Percentiles rank a stretch among this genome's conserved stretches.
These are phyloP conservation scores for Myoxocephalus aenaeus DNA, from an alignment of 2,797 vertebrate genomes.

Conservation along the genomic window DNA sequence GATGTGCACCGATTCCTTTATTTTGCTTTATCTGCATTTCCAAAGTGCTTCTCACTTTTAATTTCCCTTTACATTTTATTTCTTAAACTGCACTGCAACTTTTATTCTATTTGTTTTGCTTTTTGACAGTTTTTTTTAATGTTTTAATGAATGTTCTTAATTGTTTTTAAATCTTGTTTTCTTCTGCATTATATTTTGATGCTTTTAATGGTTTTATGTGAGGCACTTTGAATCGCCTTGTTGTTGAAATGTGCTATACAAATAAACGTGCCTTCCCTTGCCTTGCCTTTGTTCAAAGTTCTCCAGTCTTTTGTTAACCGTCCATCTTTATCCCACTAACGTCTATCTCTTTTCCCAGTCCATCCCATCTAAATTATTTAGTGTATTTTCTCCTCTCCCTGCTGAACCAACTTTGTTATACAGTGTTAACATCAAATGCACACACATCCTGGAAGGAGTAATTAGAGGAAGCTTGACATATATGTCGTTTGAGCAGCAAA, in stretches of 20 bases:
- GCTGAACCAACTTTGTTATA: constrained; percentile 46
- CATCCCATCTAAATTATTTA: constrained; percentile 50
- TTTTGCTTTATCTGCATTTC: constrained; percentile 5
- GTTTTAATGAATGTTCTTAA: too few relatives aligned
- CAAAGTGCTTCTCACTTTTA: neutral
- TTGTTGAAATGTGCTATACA: too few relatives aligned
- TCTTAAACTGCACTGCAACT: too few relatives aligned
- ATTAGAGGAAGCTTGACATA: constrained; percentile 48
- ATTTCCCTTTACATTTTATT: too few relatives aligned
- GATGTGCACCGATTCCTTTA: neutral
- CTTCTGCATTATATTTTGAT: too few relatives aligned
- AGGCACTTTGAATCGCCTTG: too few relatives aligned
- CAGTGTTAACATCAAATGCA: constrained; percentile 36
- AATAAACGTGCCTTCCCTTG: too few relatives aligned
- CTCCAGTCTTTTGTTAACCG: neutral
- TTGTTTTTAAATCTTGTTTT: too few relatives aligned
- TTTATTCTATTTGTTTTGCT: too few relatives aligned
- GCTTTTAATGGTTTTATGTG: too few relatives aligned
- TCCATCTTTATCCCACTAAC: constrained; percentile 28
- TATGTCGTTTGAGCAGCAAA: constrained; percentile 32
- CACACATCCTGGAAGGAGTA: constrained; percentile 40
- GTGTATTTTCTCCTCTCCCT: constrained; percentile 30
- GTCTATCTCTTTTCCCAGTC: constrained; percentile 21
- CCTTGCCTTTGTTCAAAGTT: neutral
- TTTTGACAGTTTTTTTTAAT: too few relatives aligned